Conservation (phyloP, 2,113 vertebrate genomes). For the Seriola quinqueradiata region DNA sequence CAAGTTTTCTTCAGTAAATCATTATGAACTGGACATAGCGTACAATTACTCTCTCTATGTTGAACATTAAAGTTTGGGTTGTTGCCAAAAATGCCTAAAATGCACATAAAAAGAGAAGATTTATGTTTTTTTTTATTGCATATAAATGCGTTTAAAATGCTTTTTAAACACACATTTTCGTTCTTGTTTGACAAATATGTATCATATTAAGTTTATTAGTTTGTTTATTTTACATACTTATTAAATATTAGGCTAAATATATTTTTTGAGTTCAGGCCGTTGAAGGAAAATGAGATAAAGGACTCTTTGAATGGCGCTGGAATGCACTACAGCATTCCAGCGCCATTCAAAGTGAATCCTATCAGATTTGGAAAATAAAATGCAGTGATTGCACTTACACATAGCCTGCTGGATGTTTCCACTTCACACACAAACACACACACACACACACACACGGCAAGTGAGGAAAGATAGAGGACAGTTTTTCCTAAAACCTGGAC, state of each 20-base stretch:
- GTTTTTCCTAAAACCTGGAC: neutral
- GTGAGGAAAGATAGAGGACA: slow-evolving; percentile 13
- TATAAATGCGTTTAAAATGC: too few relatives aligned
- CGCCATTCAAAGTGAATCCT: neutral
- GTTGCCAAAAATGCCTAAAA: neutral
- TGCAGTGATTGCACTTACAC: neutral
- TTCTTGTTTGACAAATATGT: too few relatives aligned
- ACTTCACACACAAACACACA: neutral
- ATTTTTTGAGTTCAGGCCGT: too few relatives aligned
- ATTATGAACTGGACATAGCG: too few relatives aligned
- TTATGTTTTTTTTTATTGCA: too few relatives aligned
- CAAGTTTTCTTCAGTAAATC: too few relatives aligned
- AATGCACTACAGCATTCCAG: neutral
- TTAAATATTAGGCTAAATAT: too few relatives aligned
- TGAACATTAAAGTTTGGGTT: neutral
- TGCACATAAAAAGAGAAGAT: too few relatives aligned
- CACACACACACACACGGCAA: neutral
- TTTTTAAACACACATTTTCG: too few relatives aligned
- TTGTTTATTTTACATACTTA: too few relatives aligned
- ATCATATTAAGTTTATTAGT: too few relatives aligned
- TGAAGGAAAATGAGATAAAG: neutral
- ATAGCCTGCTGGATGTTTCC: neutral
- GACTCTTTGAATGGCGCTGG: neutral
- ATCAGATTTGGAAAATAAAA: slow-evolving; percentile 1
- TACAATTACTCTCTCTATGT: neutral